Evolutionary conservation across 2,113 vertebrate species (phyloP), one percentile per base, ranked within the genome.

Genomic region (Anguilla japonica): DNA sequence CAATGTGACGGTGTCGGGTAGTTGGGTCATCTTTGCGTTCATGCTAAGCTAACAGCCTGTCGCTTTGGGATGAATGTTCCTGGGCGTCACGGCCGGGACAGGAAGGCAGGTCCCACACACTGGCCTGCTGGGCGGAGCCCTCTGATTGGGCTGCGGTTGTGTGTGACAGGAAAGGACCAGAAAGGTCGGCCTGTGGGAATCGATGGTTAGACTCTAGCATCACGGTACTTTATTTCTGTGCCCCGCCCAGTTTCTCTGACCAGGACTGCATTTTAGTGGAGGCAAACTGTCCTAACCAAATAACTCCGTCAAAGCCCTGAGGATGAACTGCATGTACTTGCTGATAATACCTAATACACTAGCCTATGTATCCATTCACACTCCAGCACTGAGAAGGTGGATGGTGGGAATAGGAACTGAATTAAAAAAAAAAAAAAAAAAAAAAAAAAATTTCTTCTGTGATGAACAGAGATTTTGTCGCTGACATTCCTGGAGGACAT

Each of bases 241-340:
- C 50, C 50, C 50, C 50, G 7, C 50, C 50, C 7, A 53, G 50
- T 14, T 53, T 53, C n/a, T 26, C 43, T 15, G 53, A 41, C 34
- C 6, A 75, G 15, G 16, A 79, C 84, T 53, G 41, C 22, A 81
- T 56, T 67, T 13, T 60, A 67, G n/a, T 9, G 18, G 15, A 22
- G 43, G 41, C 14, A 50, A 15, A 85, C 86, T 90, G 90, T 88
- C 84, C 86, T 85, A 1, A 26, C 87, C 50, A 79, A 0, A 5
- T 84, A 84, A 85, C 57, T 56, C 57, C 53, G 57, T 39, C 81
- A 50, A 67, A 50, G 50, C 83, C 83, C 40, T 79, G 87, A 84
- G 87, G 26, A 80, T 89, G 53, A 90, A 57, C 90, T 91, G 90
- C 92, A 93, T 92, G 90, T 91, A 91, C 91, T 85, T 50, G 75